phyloP scores from a whole-genome alignment of 2,113 vertebrate genomes.

The Sinocyclocheilus anophthalmus region DNA sequence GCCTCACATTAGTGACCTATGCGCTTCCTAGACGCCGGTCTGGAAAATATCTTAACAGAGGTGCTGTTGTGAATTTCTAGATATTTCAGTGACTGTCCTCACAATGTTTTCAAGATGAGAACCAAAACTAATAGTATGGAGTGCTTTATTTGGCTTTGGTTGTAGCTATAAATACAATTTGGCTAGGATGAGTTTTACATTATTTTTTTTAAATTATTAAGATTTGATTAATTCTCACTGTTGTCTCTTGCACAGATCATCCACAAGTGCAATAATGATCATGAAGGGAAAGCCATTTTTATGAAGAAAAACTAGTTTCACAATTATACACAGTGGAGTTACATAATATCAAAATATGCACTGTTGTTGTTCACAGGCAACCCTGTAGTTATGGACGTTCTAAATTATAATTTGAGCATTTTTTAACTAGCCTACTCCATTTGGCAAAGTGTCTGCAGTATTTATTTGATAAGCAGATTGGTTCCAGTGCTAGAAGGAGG shows the following conservation, averaged over 20 bases:
- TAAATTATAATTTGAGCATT: constrained; percentile 6
- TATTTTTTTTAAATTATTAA: not conserved
- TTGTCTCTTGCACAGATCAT: not conserved
- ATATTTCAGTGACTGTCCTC: not conserved
- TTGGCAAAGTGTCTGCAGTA: not conserved
- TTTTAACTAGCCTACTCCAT: not conserved
- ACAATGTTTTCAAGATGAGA: constrained; percentile 21
- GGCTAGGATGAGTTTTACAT: not conserved
- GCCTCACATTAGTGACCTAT: constrained; percentile 5
- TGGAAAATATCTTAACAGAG: constrained; percentile 3
- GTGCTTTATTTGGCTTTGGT: constrained; percentile 6
- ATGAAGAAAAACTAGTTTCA: constrained; percentile 28
- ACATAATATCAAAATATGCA: constrained; percentile 42
- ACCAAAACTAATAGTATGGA: not conserved
- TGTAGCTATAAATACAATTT: not conserved
- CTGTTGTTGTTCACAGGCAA: constrained; percentile 19
- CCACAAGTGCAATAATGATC: constrained; percentile 2
- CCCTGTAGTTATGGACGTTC: constrained; percentile 18
- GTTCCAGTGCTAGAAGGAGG: not conserved
- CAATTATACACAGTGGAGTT: constrained; percentile 29
- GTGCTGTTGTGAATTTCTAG: not conserved
- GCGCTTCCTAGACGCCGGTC: not conserved
- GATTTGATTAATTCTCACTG: not conserved
- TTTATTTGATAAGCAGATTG: constrained; percentile 11
- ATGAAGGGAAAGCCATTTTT: constrained; percentile 4